phyloP scores from a whole-genome alignment of 2,113 vertebrate species.

The Carassius gibelio region DNA sequence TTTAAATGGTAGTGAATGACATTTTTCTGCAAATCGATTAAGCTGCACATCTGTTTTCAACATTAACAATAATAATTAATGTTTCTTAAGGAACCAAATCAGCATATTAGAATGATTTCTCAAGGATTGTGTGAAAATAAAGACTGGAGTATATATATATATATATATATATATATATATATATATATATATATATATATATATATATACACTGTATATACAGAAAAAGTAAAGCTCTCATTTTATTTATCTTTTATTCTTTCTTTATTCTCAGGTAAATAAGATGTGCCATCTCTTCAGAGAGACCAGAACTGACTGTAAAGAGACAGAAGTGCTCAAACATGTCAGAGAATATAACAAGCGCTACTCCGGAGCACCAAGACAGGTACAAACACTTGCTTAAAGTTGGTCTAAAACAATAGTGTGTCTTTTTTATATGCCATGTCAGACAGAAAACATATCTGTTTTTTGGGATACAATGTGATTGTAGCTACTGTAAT shows the following conservation, averaged over 20 bases:
- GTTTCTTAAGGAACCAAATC: background rate
- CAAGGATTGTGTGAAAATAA: too few species aligned
- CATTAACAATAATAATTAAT: background rate
- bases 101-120: too few species aligned
- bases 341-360: conserved; percentile 83
- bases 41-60: too few species aligned
- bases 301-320: conserved; percentile 68
- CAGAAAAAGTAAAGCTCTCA: background rate
- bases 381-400: conserved; percentile 66
- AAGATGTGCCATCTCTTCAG: conserved; percentile 69
- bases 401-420: background rate
- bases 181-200: background rate
- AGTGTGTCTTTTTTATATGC: background rate
- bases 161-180: background rate
- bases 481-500: background rate
- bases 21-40: too few species aligned
- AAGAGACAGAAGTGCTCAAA: conserved; percentile 65
- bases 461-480: background rate
- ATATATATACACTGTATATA: too few species aligned
- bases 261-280: conserved; percentile 67
- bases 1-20: too few species aligned
- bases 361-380: conserved; percentile 80
- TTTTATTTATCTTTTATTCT: background rate
- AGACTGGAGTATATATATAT: too few species aligned
- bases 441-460: background rate